A percentile compares a stretch with the other conserved stretches of the same genome.
These are phyloP conservation scores for Ophioninae sp. DNA, from an alignment of 2,888 invertebrate genomes.

Conservation along the genomic window DNA sequence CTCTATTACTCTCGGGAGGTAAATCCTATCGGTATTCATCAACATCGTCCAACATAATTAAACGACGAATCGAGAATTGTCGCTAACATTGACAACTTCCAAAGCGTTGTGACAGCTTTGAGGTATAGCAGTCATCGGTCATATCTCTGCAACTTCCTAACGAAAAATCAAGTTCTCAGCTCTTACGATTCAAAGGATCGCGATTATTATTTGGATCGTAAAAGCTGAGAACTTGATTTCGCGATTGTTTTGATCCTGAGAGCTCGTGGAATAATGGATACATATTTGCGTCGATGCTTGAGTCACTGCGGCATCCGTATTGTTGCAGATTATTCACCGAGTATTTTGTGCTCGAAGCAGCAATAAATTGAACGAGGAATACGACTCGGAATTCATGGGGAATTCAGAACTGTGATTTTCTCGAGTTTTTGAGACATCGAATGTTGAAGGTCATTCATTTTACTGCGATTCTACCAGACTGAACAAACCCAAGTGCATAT, in stretches of 20 bases:
- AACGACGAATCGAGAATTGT: slow-evolving; percentile 59
- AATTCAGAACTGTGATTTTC: too few relatives aligned
- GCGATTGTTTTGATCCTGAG: not conserved
- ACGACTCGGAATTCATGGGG: slow-evolving; percentile 1
- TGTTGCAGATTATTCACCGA: slow-evolving; percentile 11
- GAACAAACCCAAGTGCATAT: too few relatives aligned
- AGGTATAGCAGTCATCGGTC: not conserved
- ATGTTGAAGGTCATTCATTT: too few relatives aligned
- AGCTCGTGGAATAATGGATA: not conserved
- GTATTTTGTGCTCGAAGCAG: slow-evolving; percentile 45
- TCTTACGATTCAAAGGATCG: not conserved
- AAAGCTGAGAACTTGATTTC: not conserved
- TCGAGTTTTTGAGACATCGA: too few relatives aligned
- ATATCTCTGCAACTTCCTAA: not conserved
- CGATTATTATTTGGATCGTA: not conserved
- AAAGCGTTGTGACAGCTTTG: slow-evolving; percentile 15
- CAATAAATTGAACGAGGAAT: slow-evolving; percentile 46
- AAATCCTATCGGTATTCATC: slow-evolving; percentile 60
- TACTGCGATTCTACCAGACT: too few relatives aligned
- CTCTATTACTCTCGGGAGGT: slow-evolving; percentile 28
- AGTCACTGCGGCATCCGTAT: slow-evolving; percentile 1
- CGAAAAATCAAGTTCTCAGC: not conserved
- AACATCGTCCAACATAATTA: slow-evolving; percentile 57
- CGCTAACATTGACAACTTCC: slow-evolving; percentile 34
- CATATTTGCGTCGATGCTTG: not conserved